Evolutionary conservation across 2,113 vertebrate genomes (phyloP), one percentile per base, ranked within the genome.

Genomic region (Cyphotilapia sp.): DNA sequence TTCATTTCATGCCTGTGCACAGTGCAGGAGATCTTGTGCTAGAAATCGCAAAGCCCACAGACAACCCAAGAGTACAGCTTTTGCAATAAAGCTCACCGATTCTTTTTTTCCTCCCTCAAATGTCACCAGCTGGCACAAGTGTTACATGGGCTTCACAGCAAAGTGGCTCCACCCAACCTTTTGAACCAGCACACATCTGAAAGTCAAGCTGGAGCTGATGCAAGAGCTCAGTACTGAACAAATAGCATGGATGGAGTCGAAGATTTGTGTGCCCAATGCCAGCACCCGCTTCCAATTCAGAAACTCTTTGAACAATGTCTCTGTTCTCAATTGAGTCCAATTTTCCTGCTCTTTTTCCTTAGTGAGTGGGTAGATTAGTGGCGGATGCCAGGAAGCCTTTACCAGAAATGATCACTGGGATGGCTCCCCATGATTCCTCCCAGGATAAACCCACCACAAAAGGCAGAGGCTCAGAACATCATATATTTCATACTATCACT

Each of bases 221-320:
- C 53, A 78, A 80, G 61, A 63, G 82, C 63, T 81, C 6, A 31
- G 47, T 35, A 59, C 82, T 59, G 54, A 90, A 82, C 78, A 89
- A 85, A 83, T 88, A 88, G 87, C 93, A 93, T 54, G 49, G 88
- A 92, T 59, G 49, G 84, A 92, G 89, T 93, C 66, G 53, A 88
- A 85, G 81, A 92, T 89, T 88, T 82, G 74, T 80, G 88, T n/a
- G 33, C 87, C 49, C 59, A 57, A 78, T 89, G 89, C 92, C 92
- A 94, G 87, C 93, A 94, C 87, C 91, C 90, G 88, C 87, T 94
- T 95, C 87, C 93, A 95, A 94, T 95, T 93, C 90, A 89, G 88
- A 84, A 94, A 81, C 81, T 85, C 93, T 94, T 92, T 95, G 88
- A 95, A 95, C 93, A 91, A 89, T 83, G 84, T 92, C 86, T 92